A percentile compares a stretch with the other conserved stretches of the same genome.
Evolutionary conservation across 2,888 invertebrate genomes (phyloP).

Genomic region (Ennomos erosarius): DNA sequence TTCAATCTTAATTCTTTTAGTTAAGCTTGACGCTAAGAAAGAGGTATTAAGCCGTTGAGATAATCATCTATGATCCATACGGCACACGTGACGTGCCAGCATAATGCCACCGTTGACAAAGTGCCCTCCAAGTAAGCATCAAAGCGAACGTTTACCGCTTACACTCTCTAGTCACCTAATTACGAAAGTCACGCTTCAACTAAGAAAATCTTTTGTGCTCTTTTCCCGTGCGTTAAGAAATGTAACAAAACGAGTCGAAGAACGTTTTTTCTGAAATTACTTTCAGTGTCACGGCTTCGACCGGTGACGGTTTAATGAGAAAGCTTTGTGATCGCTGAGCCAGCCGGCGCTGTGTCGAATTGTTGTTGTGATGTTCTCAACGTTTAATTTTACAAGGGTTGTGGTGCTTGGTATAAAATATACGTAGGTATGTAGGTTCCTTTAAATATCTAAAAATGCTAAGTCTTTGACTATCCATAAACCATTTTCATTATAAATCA

Average conservation of each 20-base stretch:
- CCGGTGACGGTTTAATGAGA: slow-evolving; percentile 82
- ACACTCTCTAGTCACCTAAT: slow-evolving; percentile 64
- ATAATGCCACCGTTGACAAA: slow-evolving; percentile 37
- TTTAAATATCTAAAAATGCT: background rate
- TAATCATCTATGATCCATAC: slow-evolving; percentile 46
- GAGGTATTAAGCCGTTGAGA: slow-evolving; percentile 40
- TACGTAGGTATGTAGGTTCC: background rate
- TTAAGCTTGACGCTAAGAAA: background rate
- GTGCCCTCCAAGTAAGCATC: slow-evolving; percentile 52
- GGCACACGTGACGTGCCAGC: slow-evolving; percentile 35
- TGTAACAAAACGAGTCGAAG: slow-evolving; percentile 74
- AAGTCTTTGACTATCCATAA: too few species aligned
- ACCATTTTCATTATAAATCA: too few species aligned
- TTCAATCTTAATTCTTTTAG: background rate
- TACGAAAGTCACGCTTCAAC: slow-evolving; percentile 82
- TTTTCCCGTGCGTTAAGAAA: slow-evolving; percentile 79
- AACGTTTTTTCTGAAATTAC: slow-evolving; percentile 75
- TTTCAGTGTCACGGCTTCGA: slow-evolving; percentile 79
- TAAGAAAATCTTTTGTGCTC: slow-evolving; percentile 82
- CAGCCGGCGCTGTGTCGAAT: slow-evolving; percentile 81
- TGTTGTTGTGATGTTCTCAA: slow-evolving; percentile 65
- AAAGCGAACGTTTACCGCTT: slow-evolving; percentile 45
- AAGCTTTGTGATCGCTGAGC: slow-evolving; percentile 78
- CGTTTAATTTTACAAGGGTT: slow-evolving; percentile 71
- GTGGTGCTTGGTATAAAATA: slow-evolving; percentile 46